Evolutionary conservation across 2,113 vertebrate genomes (phyloP).

Genomic region (Butorides virescens): DNA sequence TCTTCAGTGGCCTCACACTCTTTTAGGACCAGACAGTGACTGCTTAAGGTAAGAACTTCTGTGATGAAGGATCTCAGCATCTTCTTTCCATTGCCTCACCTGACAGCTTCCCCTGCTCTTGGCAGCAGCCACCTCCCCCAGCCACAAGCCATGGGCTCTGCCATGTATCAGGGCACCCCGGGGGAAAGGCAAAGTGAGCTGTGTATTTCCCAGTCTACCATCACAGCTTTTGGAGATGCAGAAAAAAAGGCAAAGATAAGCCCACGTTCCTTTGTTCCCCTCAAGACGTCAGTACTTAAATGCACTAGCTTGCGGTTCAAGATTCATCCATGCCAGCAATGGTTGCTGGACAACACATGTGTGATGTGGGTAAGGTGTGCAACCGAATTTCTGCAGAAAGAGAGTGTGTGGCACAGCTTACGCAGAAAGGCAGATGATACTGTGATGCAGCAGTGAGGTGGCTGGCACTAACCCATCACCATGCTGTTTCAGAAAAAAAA

Average conservation of each 20-base stretch:
- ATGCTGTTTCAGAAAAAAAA: not conserved
- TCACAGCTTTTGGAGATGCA: not conserved
- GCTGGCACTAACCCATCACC: not conserved
- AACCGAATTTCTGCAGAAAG: not conserved
- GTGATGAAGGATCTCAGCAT: not conserved
- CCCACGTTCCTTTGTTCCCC: not conserved
- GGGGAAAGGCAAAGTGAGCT: not conserved
- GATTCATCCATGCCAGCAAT: not conserved
- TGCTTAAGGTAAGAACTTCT: not conserved
- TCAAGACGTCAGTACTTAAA: not conserved
- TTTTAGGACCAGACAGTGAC: not conserved
- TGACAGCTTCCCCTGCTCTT: not conserved
- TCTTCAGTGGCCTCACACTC: not conserved
- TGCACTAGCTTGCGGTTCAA: not conserved
- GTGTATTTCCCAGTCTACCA: not conserved
- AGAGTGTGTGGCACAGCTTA: not conserved
- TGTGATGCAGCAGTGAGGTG: not conserved
- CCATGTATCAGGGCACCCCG: rapidly evolving
- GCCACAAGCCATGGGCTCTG: not conserved
- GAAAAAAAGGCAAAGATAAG: not conserved
- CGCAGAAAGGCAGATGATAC: not conserved
- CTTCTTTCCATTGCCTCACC: not conserved
- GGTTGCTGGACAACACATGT: too few relatives aligned
- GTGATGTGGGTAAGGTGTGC: not conserved
- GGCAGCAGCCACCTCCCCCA: not conserved